Evolutionary conservation across 2,888 invertebrate species (phyloP).

Genomic region (Sycophila texana): DNA sequence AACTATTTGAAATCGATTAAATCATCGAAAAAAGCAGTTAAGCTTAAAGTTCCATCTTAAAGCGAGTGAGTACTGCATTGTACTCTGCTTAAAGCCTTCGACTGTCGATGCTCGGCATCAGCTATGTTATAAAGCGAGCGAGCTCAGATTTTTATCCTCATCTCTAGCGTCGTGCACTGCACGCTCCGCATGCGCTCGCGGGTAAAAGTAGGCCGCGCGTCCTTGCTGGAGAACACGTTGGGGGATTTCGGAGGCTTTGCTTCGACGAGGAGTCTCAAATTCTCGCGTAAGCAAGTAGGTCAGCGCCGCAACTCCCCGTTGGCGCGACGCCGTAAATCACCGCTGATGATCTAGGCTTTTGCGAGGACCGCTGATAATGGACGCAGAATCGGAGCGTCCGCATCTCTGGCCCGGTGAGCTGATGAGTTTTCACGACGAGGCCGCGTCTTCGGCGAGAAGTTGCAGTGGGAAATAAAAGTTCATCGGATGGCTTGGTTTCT

Average conservation of each 20-base stretch:
- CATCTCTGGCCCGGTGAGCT: not conserved
- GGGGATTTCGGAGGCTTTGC: not conserved
- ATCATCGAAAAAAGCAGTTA: not conserved
- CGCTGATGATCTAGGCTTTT: not conserved
- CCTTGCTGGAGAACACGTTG: not conserved
- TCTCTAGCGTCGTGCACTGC: not conserved
- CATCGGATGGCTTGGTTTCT: not conserved
- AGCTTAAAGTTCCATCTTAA: not conserved
- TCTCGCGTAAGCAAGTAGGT: slow-evolving; percentile 16
- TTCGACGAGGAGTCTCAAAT: slow-evolving; percentile 3
- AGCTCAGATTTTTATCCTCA: not conserved
- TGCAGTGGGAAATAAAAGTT: not conserved
- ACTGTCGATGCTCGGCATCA: not conserved
- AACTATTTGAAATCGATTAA: too few species aligned
- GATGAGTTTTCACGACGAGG: not conserved
- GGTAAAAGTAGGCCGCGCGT: not conserved
- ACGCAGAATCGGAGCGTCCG: not conserved
- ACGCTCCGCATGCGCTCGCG: not conserved
- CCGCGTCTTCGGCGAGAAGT: not conserved
- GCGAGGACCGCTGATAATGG: not conserved
- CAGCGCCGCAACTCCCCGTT: not conserved
- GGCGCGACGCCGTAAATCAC: not conserved
- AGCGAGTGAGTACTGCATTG: not conserved
- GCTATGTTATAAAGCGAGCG: not conserved
- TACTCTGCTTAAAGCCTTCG: not conserved